These are phyloP conservation scores for Ischnus inquisitorius DNA, from an alignment of 2,888 invertebrate species.

Conservation along the genomic window DNA sequence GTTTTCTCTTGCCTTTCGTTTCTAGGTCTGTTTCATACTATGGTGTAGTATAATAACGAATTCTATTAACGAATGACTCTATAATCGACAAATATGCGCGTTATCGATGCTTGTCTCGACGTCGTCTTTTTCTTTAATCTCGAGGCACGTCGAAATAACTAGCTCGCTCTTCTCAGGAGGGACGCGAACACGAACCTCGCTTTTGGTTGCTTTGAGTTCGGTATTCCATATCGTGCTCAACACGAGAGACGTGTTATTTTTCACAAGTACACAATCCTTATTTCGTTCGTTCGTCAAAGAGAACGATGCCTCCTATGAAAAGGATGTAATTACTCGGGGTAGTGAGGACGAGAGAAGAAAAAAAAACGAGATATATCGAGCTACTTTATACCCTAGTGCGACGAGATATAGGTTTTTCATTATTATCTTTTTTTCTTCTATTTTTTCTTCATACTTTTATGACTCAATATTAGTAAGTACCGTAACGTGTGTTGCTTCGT, in stretches of 20 bases:
- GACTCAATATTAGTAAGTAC: conserved; percentile 3
- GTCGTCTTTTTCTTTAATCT: neutral
- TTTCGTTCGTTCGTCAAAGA: conserved; percentile 3
- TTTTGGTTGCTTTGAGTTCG: conserved; percentile 15
- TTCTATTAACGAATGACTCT: conserved; percentile 22
- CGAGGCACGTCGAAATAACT: neutral
- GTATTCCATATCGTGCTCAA: neutral
- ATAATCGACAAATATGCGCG: conserved; percentile 7
- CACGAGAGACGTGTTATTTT: neutral
- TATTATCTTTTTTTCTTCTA: conserved; percentile 2
- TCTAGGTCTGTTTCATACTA: conserved; percentile 18
- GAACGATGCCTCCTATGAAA: conserved; percentile 4
- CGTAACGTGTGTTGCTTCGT: conserved; percentile 9
- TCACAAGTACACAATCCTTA: neutral
- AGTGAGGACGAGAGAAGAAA: conserved; percentile 19
- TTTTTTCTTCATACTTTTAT: neutral
- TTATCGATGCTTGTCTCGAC: conserved; percentile 19
- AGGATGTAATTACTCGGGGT: neutral
- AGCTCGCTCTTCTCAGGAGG: neutral
- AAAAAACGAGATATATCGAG: conserved; percentile 34
- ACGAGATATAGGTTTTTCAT: conserved; percentile 45
- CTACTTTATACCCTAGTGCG: conserved; percentile 25
- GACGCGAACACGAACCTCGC: neutral
- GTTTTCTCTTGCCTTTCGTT: neutral
- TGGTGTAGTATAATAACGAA: conserved; percentile 14